These are phyloP conservation scores for Bucorvus abyssinicus DNA, from an alignment of 2,797 vertebrate genomes.

Conservation along the genomic window DNA sequence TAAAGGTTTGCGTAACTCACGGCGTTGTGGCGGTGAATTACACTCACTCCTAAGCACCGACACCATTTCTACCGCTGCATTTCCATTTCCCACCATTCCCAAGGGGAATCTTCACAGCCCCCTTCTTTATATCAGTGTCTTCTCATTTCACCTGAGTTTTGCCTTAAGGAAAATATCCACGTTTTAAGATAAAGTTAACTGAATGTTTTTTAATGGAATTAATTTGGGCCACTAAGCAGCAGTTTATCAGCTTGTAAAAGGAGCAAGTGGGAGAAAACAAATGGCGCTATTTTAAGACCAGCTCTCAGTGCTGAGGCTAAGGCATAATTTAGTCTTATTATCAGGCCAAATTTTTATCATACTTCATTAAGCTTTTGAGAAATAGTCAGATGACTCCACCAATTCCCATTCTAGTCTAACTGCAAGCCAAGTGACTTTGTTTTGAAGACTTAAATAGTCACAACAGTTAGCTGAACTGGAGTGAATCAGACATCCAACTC, in stretches of 20 bases:
- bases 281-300: neutral
- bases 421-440: neutral
- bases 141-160: neutral
- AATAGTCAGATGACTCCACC: neutral
- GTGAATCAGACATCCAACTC: neutral
- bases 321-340: neutral
- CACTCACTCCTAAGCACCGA: fast-evolving
- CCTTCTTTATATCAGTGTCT: neutral
- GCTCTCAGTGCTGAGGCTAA: neutral
- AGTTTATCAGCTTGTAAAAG: neutral
- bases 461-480: neutral
- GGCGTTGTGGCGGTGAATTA: fast-evolving
- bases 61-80: fast-evolving
- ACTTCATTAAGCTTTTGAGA: neutral
- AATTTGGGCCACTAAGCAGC: neutral
- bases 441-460: neutral
- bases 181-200: neutral
- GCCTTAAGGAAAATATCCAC: neutral
- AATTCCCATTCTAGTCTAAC: neutral
- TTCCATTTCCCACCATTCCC: neutral
- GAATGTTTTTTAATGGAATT: neutral
- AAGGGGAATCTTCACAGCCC: neutral
- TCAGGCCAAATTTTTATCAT: neutral
- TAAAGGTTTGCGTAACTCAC: neutral
- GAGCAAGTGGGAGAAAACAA: neutral